Evolutionary conservation across 2,888 invertebrate species (phyloP), one percentile per base, ranked within the genome.

Genomic region (Meteorus colon): DNA sequence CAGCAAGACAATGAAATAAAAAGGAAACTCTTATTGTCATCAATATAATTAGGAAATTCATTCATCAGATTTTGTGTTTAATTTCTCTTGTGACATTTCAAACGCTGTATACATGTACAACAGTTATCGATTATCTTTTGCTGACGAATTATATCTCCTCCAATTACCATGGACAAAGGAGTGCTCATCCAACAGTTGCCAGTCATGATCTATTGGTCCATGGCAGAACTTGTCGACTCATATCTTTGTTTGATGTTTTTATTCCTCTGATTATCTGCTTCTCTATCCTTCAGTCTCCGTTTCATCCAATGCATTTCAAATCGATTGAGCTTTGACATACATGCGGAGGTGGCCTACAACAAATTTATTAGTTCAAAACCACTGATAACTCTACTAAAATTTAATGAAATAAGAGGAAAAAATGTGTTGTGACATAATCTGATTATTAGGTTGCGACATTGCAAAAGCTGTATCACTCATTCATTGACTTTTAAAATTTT

Each of bases 191-290:
- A 27, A 60, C 68, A 59, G 24, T 55, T 24, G 19, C 55, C n/a
- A 74, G 62, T 62, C 66, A 73, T 73, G 48, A n/a, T 60, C 45
- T 62, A 68, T 74, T 68, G 68, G 65, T 41, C 41, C 60, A 69
- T 68, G 14, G 29, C 24, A 67, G 8, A 31, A 74, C 59, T 68
- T 29, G 62, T 45, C 31, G 48, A 74, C 60, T 74, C 68, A 74
- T 69, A 68, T 60, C 48, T 60, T 27, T 34, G 16, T 14, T 29
- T 4, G 59, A 34, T 14, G 37, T 51, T 24, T 73, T 34, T 63
- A 16, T 10, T 16, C 34, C 59, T 59, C 29, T 45, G 41, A 55
- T 59, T 65, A 4, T 48, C 48, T n/a, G 16, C 6, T 14, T 8
- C 12, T 41, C 2, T 41, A 14, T 24, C 24, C 24, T 48, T n/a